phyloP scores from a whole-genome alignment of 2,888 invertebrate genomes.

The Colostygia pectinataria region DNA sequence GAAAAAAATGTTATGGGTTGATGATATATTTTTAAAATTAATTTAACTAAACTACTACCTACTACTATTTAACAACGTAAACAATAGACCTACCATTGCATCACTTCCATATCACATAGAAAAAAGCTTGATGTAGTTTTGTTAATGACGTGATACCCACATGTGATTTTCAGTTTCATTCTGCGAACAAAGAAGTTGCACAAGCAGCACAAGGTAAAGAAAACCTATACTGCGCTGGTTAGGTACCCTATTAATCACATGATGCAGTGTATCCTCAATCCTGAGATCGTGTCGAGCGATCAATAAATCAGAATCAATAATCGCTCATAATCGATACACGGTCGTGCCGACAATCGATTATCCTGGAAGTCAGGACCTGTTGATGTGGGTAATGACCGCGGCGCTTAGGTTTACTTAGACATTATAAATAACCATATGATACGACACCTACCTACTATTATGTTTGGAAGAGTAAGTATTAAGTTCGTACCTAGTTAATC shows the following conservation, averaged over 20 bases:
- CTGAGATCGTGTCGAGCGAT: conserved; percentile 39
- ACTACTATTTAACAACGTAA: too few relatives aligned
- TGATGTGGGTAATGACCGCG: conserved; percentile 38
- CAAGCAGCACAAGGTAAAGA: conserved; percentile 8
- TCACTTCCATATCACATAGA: too few relatives aligned
- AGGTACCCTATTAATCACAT: conserved; percentile 32
- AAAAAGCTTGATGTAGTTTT: too few relatives aligned
- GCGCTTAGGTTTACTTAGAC: conserved; percentile 34
- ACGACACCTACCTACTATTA: neutral
- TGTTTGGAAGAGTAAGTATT: too few relatives aligned
- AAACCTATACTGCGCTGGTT: conserved; percentile 11
- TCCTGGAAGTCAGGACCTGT: conserved; percentile 44
- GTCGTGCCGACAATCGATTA: conserved; percentile 61
- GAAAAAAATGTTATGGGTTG: too few relatives aligned
- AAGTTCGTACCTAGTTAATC: too few relatives aligned
- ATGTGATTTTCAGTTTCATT: too few relatives aligned
- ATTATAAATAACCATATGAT: neutral
- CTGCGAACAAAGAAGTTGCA: too few relatives aligned
- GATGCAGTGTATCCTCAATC: conserved; percentile 28
- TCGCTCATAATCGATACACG: conserved; percentile 62
- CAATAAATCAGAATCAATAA: conserved; percentile 60
- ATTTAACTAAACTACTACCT: too few relatives aligned
- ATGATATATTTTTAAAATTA: too few relatives aligned
- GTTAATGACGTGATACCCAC: too few relatives aligned
- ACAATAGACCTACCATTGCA: too few relatives aligned